Evolutionary conservation across 1,140 invertebrate genomes (phyloP), one percentile per base, ranked within the genome.

Genomic region (Daktulosphaira vitifoliae): DNA sequence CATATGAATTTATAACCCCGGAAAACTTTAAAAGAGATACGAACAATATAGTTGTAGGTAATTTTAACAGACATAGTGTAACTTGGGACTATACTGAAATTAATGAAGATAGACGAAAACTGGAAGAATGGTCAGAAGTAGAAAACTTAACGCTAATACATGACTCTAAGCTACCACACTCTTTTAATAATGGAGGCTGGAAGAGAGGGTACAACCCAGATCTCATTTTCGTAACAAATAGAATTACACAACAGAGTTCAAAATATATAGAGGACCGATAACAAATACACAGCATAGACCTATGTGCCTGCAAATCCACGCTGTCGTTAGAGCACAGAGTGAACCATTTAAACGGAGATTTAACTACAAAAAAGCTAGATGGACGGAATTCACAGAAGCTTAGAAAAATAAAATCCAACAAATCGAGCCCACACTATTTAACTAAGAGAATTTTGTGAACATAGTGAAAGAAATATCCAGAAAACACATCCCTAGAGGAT

Each of bases 21-120:
- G n/a, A n/a, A n/a, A n/a, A n/a, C n/a, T n/a, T n/a, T n/a, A 52
- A 65, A 26, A 37, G 48, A 37, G 22, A 16, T 50, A 39, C 11
- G 16, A 49, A 65, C n/a, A n/a, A n/a, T n/a, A 65, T 65, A 18
- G 64, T 65, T 18, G 48, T 65, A n/a, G 59, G 59, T n/a, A 23
- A 65, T 46, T 46, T 48, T 48, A 48, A 48, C 15, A 37, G 46
- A 9, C 65, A 66, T 42, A 66, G 49, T 39, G 22, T 42, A 37
- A 33, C 22, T 11, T 66, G 65, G 49, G 65, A 49, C 37, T 66
- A 53, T 18, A 66, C 15, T 23, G n/a, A 50, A 16, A 51, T 18
- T 22, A 51, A 66, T 44, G 46, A 51, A 16, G 50, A 66, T 42
- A 50, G 50, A 16, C 49, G 53, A 26, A 37, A 37, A 44, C 48